phyloP scores from a whole-genome alignment of 2,113 vertebrate genomes.

The Hemiprocne comata region DNA sequence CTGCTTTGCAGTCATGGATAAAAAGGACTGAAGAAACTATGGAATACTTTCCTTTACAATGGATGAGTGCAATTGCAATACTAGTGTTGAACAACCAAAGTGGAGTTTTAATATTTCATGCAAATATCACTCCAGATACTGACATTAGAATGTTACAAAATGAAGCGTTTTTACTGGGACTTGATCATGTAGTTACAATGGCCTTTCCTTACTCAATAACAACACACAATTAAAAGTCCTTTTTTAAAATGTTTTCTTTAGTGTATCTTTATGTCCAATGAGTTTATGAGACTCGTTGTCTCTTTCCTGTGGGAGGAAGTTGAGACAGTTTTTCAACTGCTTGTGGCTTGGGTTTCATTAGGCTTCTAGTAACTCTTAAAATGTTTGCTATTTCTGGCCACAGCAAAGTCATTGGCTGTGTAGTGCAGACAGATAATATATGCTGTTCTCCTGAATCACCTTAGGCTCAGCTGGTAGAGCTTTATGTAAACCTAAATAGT shows the following conservation, averaged over 20 bases:
- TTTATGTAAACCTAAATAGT: background rate
- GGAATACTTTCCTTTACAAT: background rate
- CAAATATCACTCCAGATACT: background rate
- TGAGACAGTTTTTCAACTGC: background rate
- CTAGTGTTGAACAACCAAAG: background rate
- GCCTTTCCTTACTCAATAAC: background rate
- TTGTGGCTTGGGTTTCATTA: constrained; percentile 9
- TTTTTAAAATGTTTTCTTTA: background rate
- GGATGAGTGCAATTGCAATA: background rate
- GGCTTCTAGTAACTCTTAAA: background rate
- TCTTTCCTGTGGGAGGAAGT: background rate
- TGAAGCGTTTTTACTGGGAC: background rate
- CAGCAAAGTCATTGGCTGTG: background rate
- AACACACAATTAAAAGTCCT: background rate
- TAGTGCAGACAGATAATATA: background rate
- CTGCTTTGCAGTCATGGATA: background rate
- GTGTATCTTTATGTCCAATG: background rate
- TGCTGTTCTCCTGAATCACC: background rate
- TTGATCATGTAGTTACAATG: background rate
- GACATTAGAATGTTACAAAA: background rate
- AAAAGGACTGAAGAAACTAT: background rate
- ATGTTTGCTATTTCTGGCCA: background rate
- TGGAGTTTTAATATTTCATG: background rate
- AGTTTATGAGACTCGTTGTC: background rate
- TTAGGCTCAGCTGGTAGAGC: background rate